Evolutionary conservation across 92 coral and sea anemone species (phyloP), one percentile per base, ranked within the genome.

Genomic region (Paragorgia papillata): DNA sequence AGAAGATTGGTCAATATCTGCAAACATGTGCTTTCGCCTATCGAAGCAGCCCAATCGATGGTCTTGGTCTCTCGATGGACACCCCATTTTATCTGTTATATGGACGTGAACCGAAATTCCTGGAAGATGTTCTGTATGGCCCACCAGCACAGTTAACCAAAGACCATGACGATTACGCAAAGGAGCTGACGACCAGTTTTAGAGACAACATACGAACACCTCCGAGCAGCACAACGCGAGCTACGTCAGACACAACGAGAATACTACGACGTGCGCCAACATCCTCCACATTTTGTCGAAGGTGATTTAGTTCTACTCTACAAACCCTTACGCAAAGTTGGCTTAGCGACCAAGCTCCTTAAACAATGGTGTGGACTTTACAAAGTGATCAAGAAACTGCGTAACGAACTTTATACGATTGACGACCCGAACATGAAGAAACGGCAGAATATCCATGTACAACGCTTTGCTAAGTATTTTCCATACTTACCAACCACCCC

Each of bases 1-100:
- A 41, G 33, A 26, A 22, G 75, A 67, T 29, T 67, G 75, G 75
- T 28, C 29, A 7, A 7, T 67, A 41, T 31, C 75, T 67, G 18
- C 75, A 56, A 7, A 67, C 75, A 26, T 67, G 75, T 41, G 56
- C 57, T 17, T 67, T 39, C 34, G 75, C 75, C 1, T 67, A 40
- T 57, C 75, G 57, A 0, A 67, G 75, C 57, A 67, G 75, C 43
- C 37, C 37, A 44, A 22, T 39, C 55, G 75, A 67, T 5, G 75
- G 75, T 19, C 56, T 67, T 9, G 31, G 43, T 57, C 22, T n/a
- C n/a, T n/a, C n/a, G n/a, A n/a, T n/a, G n/a, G n/a, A 67, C 57
- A 41, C 53, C 57, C 56, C 56, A 37, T 41, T 67, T 43, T 24
- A n/a, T 17, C 57, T 39, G 9, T 8, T 67, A 39, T 50, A 41